Evolutionary conservation across 2,888 invertebrate species (phyloP).

Genomic region (Yponomeuta malinellus): DNA sequence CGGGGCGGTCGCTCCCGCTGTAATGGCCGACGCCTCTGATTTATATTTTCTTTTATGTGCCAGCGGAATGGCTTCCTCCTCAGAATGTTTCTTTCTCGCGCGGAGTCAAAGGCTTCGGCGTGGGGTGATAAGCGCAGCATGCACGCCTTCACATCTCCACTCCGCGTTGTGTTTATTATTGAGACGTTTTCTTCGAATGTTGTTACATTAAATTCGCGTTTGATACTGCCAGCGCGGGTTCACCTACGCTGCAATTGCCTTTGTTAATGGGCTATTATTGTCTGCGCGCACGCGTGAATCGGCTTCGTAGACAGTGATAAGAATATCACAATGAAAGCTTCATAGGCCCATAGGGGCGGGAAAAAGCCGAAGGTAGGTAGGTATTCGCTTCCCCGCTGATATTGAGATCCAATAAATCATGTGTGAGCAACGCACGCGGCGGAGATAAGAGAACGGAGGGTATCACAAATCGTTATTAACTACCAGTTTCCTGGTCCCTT

Average conservation of each 20-base stretch:
- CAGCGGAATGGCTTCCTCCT: slow-evolving; percentile 60
- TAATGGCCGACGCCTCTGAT: slow-evolving; percentile 67
- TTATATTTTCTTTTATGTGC: slow-evolving; percentile 71
- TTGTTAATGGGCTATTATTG: background rate
- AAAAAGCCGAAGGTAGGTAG: background rate
- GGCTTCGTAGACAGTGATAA: background rate
- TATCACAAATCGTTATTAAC: slow-evolving; percentile 71
- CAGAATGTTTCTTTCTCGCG: slow-evolving; percentile 49
- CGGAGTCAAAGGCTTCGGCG: slow-evolving; percentile 23
- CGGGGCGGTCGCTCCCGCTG: slow-evolving; percentile 56
- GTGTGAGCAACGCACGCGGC: slow-evolving; percentile 50
- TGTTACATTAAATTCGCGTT: background rate
- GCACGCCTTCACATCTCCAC: background rate
- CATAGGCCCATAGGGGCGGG: background rate
- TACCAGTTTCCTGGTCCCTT: slow-evolving; percentile 53
- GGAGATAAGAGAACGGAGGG: slow-evolving; percentile 64
- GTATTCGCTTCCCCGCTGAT: slow-evolving; percentile 32
- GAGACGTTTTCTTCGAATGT: slow-evolving; percentile 12
- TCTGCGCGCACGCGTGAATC: background rate
- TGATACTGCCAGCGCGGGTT: background rate
- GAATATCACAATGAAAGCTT: background rate
- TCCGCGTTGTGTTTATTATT: slow-evolving; percentile 23
- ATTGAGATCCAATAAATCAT: slow-evolving; percentile 55
- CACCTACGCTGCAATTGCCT: background rate
- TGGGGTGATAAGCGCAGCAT: slow-evolving; percentile 7